phyloP scores from a whole-genome alignment of 2,888 invertebrate genomes.

The Orthonevra nobilis region DNA sequence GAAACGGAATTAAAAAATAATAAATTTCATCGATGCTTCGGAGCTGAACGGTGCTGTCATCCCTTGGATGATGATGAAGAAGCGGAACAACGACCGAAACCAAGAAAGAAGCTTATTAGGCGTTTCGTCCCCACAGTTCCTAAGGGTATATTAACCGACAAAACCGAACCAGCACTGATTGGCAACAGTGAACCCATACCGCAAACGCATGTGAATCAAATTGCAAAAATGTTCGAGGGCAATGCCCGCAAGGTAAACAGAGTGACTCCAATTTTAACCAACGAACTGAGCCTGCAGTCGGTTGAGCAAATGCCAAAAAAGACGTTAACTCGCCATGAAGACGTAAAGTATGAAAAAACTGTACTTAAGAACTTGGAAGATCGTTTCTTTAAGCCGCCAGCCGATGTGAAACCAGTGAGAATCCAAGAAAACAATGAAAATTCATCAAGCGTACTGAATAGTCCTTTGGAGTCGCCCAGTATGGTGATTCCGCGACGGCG shows the following conservation, averaged over 20 bases:
- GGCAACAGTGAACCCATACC: too few relatives aligned
- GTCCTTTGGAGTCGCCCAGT: constrained; percentile 57
- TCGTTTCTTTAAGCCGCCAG: constrained; percentile 54
- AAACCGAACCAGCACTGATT: constrained; percentile 47
- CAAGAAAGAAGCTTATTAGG: constrained; percentile 74
- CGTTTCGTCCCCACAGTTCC: constrained; percentile 77
- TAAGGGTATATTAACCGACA: too few relatives aligned
- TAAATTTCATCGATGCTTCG: constrained; percentile 78
- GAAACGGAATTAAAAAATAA: constrained; percentile 75
- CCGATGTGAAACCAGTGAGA: constrained; percentile 68
- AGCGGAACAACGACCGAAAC: constrained; percentile 63
- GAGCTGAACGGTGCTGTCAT: constrained; percentile 76
- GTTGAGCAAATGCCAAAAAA: constrained; percentile 38
- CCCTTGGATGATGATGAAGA: constrained; percentile 73
- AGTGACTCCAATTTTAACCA: constrained; percentile 74
- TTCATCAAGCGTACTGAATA: constrained; percentile 74
- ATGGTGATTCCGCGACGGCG: constrained; percentile 67
- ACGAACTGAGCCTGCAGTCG: constrained; percentile 58
- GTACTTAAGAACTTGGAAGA: constrained; percentile 71
- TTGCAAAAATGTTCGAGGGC: constrained; percentile 78
- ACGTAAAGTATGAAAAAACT: constrained; percentile 71
- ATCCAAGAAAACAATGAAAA: constrained; percentile 76
- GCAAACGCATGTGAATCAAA: constrained; percentile 77
- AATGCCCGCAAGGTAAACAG: constrained; percentile 76
- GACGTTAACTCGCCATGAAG: constrained; percentile 1